Evolutionary conservation across 1,140 invertebrate genomes (phyloP).

Genomic region (Pseudomyrmex gracilis): DNA sequence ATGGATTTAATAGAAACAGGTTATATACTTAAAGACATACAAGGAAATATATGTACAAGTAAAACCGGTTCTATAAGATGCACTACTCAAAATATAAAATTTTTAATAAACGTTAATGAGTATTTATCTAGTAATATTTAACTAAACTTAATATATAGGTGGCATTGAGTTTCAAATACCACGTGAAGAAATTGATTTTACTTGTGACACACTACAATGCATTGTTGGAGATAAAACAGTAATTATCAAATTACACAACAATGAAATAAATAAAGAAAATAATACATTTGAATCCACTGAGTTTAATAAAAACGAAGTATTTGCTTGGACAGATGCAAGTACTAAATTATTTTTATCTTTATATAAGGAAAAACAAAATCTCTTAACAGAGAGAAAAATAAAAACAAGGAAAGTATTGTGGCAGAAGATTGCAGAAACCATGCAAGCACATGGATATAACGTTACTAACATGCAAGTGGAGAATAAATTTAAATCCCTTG

Average conservation of each 20-base stretch:
- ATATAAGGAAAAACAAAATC: not conserved
- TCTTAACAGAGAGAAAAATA: not conserved
- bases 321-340: not conserved
- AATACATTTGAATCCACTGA: not conserved
- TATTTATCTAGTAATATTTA: too few species aligned
- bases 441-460: not conserved
- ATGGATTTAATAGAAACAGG: too few species aligned
- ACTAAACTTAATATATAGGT: too few species aligned
- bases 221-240: too few species aligned
- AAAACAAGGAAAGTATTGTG: slow-evolving; percentile 3
- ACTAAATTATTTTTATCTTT: slow-evolving; percentile 8
- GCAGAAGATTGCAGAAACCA: not conserved
- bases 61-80: too few species aligned
- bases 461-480: not conserved
- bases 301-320: not conserved
- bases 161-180: too few species aligned
- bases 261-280: not conserved
- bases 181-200: too few species aligned
- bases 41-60: too few species aligned
- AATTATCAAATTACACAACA: not conserved
- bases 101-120: too few species aligned
- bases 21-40: too few species aligned
- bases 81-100: too few species aligned
- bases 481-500: slow-evolving; percentile 18
- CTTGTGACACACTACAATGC: too few species aligned